phyloP scores from a whole-genome alignment of 2,888 invertebrate species.

The Aporophyla lueneburgensis region DNA sequence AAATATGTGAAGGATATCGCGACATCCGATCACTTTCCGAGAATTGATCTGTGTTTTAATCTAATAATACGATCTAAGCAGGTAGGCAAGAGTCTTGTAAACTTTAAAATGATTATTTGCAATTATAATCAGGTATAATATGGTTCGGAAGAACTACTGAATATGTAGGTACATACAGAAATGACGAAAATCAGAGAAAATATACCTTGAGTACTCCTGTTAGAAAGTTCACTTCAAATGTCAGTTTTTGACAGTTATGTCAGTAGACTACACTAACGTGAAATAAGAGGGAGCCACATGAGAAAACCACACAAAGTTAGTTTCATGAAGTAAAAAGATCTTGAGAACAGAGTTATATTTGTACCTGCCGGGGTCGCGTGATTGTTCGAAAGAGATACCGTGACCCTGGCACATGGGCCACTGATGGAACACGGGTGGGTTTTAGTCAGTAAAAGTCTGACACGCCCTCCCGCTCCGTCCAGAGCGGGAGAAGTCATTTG shows the following conservation, averaged over 20 bases:
- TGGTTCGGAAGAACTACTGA: background rate
- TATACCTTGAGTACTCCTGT: background rate
- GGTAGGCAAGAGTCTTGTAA: conserved; percentile 59
- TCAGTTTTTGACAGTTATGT: background rate
- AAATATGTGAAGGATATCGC: conserved; percentile 75
- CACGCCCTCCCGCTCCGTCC: too few species aligned
- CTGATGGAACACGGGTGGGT: too few species aligned
- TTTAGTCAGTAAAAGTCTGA: too few species aligned
- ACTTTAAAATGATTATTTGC: conserved; percentile 40
- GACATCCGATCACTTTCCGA: conserved; percentile 78
- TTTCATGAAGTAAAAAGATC: too few species aligned
- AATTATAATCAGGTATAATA: conserved; percentile 38
- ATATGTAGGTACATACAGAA: background rate
- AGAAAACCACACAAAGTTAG: too few species aligned
- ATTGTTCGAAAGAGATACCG: too few species aligned
- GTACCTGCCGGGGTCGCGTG: too few species aligned
- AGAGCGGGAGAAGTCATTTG: too few species aligned
- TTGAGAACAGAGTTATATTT: too few species aligned
- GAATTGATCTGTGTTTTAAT: conserved; percentile 73
- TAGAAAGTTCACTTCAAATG: background rate
- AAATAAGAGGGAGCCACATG: too few species aligned
- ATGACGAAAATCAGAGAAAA: background rate
- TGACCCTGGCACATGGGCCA: too few species aligned
- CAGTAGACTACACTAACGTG: too few species aligned
- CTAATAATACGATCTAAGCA: conserved; percentile 60